A percentile compares a stretch with the other conserved stretches of the same genome.
Conservation (phyloP, 92 coral and sea anemone genomes). For the Parazoanthus darwini region DNA sequence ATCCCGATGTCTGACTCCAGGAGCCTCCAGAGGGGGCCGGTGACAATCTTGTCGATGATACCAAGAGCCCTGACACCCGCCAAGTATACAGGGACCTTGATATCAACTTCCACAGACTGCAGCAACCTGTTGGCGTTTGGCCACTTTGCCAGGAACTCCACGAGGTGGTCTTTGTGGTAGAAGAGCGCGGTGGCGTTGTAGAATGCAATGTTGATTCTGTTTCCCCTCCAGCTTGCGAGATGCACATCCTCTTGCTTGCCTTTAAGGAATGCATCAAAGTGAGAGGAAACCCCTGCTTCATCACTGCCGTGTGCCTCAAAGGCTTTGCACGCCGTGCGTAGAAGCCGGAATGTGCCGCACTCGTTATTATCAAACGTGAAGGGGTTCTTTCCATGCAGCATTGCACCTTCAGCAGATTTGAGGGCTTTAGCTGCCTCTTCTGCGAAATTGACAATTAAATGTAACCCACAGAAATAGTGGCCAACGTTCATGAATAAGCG, state of each 20-base stretch:
- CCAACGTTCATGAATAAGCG: neutral
- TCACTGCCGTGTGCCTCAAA: neutral
- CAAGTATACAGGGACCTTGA: neutral
- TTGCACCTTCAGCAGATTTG: neutral
- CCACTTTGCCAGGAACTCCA: neutral
- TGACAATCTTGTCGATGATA: neutral
- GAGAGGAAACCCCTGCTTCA: neutral
- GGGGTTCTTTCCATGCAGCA: neutral
- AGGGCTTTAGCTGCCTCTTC: neutral
- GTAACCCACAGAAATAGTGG: neutral
- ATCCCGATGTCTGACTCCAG: neutral
- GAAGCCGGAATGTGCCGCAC: neutral
- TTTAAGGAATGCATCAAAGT: neutral
- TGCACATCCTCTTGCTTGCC: neutral
- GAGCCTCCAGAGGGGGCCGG: neutral
- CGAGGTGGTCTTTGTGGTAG: constrained; percentile 8
- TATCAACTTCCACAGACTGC: neutral
- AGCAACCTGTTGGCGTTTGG: neutral
- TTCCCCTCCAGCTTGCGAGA: too few relatives aligned
- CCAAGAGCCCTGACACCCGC: neutral
- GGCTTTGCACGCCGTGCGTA: neutral
- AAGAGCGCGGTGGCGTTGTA: neutral
- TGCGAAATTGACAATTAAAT: neutral
- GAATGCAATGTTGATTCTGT: neutral
- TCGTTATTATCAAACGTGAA: neutral